phyloP scores from a whole-genome alignment of 1,140 invertebrate species.

The Odontomachus brunneus region DNA sequence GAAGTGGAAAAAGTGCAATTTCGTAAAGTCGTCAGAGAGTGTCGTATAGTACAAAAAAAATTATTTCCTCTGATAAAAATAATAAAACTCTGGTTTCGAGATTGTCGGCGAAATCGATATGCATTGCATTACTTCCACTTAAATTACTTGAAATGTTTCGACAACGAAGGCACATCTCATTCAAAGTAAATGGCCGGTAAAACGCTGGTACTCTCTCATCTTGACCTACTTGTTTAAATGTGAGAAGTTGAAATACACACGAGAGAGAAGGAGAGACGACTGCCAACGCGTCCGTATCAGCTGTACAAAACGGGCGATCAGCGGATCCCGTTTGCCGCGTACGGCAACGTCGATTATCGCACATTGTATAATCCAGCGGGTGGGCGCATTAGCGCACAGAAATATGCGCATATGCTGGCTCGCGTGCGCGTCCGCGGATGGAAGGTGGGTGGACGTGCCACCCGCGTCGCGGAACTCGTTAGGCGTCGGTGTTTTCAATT shows the following conservation, averaged over 20 bases:
- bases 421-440: slow-evolving; percentile 57
- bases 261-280: neutral
- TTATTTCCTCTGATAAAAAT: too few species aligned
- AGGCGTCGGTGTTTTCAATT: slow-evolving; percentile 75
- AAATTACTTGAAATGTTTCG: neutral
- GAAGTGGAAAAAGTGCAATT: too few species aligned
- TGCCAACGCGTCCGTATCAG: neutral
- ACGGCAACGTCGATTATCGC: slow-evolving; percentile 68
- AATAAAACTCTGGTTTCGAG: too few species aligned
- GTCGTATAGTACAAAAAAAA: too few species aligned
- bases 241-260: too few species aligned
- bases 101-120: too few species aligned
- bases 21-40: too few species aligned
- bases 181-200: neutral
- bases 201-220: neutral
- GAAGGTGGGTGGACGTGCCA: slow-evolving; percentile 76
- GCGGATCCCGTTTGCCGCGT: slow-evolving; percentile 18
- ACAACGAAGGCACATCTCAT: neutral
- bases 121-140: too few species aligned
- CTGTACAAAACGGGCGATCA: neutral
- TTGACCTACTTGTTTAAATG: neutral
- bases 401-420: slow-evolving; percentile 58
- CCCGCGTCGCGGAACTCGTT: slow-evolving; percentile 78
- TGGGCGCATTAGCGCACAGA: slow-evolving; percentile 40
- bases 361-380: slow-evolving; percentile 61